Conservation (phyloP, 2,888 invertebrate genomes). For the Cantharis rufa region DNA sequence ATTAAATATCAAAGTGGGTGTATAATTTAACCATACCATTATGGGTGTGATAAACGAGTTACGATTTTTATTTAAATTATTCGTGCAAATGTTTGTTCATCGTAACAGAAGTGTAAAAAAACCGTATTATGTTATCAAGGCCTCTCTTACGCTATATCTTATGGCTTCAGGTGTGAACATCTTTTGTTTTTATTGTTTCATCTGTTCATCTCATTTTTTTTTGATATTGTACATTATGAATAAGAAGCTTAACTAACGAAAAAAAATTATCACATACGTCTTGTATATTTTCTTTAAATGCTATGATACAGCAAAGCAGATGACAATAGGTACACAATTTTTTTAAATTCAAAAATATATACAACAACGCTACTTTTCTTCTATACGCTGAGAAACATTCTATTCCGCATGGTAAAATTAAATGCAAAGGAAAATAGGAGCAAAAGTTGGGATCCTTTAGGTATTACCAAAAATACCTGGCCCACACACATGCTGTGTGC, state of each 20-base stretch:
- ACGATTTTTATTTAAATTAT: background rate
- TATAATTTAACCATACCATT: constrained; percentile 15
- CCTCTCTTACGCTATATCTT: constrained; percentile 21
- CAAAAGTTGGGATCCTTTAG: constrained; percentile 49
- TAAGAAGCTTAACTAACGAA: background rate
- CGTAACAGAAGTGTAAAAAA: background rate
- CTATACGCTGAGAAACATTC: background rate
- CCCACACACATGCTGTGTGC: constrained; percentile 53
- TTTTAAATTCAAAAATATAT: background rate
- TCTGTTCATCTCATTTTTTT: background rate
- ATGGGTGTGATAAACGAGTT: background rate
- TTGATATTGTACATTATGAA: background rate
- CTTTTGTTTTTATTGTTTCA: background rate
- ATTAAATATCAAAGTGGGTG: constrained; percentile 31
- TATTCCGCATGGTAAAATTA: background rate
- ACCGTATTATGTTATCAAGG: constrained; percentile 28
- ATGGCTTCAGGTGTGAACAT: constrained; percentile 11
- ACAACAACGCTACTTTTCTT: background rate
- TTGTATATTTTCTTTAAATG: background rate
- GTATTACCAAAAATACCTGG: constrained; percentile 54
- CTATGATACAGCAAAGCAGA: constrained; percentile 2
- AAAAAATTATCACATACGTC: background rate
- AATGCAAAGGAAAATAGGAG: constrained; percentile 36
- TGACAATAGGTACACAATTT: background rate
- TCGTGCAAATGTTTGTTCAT: background rate